phyloP scores from a whole-genome alignment of 1,140 invertebrate species.

The Pachyrhynchus sulphureomaculatus region DNA sequence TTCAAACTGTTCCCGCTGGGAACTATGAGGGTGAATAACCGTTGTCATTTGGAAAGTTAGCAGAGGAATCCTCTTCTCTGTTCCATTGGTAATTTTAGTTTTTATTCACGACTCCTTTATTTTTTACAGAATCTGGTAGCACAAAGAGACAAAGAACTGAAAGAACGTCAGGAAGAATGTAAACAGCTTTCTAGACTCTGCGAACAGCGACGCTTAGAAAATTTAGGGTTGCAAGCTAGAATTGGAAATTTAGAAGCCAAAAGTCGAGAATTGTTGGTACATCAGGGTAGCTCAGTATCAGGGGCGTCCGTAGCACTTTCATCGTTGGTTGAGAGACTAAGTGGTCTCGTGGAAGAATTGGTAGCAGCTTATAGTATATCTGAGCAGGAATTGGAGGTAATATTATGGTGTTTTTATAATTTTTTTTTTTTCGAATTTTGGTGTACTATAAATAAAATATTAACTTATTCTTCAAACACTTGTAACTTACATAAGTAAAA shows the following conservation, averaged over 20 bases:
- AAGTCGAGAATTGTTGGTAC: constrained; percentile 63
- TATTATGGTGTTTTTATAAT: constrained; percentile 5
- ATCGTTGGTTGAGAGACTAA: constrained; percentile 67
- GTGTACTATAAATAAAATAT: too few relatives aligned
- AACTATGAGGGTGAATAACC: too few relatives aligned
- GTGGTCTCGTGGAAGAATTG: constrained; percentile 69
- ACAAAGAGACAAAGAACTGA: constrained; percentile 59
- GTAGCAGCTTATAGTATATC: constrained; percentile 73
- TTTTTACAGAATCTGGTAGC: constrained; percentile 55
- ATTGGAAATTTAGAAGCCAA: constrained; percentile 63
- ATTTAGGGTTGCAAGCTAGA: constrained; percentile 65
- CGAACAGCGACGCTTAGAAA: constrained; percentile 75
- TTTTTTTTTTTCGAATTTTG: too few relatives aligned
- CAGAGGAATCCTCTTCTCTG: too few relatives aligned
- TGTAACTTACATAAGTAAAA: too few relatives aligned
- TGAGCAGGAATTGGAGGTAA: constrained; percentile 71
- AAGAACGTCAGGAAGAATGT: constrained; percentile 69
- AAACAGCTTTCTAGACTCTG: constrained; percentile 74
- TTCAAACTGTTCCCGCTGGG: too few relatives aligned
- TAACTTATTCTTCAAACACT: too few relatives aligned
- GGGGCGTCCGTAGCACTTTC: constrained; percentile 71
- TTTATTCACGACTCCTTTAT: too few relatives aligned
- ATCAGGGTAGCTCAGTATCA: constrained; percentile 70
- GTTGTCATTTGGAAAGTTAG: too few relatives aligned
- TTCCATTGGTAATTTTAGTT: too few relatives aligned